These are phyloP conservation scores for Carassius auratus DNA, from an alignment of 2,113 vertebrate genomes.

Conservation along the genomic window DNA sequence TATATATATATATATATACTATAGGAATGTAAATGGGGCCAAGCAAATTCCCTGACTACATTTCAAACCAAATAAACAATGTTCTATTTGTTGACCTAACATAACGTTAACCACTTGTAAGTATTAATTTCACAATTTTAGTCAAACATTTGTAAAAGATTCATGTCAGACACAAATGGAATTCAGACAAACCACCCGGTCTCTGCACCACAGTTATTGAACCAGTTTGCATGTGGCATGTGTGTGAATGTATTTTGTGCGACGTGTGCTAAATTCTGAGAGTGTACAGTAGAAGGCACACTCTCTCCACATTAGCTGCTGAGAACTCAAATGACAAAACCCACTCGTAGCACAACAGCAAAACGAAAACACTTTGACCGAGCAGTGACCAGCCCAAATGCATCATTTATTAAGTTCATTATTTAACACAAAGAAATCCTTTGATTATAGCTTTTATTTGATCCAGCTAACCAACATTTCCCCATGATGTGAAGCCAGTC, in stretches of 20 bases:
- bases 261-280: constrained; percentile 44
- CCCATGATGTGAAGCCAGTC: constrained; percentile 33
- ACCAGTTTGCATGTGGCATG: background rate
- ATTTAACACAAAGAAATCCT: background rate
- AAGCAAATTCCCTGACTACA: background rate
- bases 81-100: background rate
- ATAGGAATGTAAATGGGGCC: background rate
- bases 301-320: constrained; percentile 69
- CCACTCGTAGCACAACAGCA: constrained; percentile 62
- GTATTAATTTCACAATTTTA: background rate
- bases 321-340: constrained; percentile 53
- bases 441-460: constrained; percentile 41
- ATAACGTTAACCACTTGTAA: background rate
- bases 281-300: constrained; percentile 72
- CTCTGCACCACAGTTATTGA: constrained; percentile 15
- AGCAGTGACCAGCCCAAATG: constrained; percentile 71
- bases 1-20: background rate
- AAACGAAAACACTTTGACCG: constrained; percentile 72
- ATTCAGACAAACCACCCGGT: background rate
- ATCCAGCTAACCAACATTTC: constrained; percentile 71
- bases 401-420: constrained; percentile 69
- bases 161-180: background rate
- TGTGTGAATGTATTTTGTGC: background rate
- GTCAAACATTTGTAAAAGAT: background rate
- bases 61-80: background rate